Evolutionary conservation across 30 jellyfish, hydroid and myxozoan species (phyloP).

Genomic region (Sanderia malayensis): DNA sequence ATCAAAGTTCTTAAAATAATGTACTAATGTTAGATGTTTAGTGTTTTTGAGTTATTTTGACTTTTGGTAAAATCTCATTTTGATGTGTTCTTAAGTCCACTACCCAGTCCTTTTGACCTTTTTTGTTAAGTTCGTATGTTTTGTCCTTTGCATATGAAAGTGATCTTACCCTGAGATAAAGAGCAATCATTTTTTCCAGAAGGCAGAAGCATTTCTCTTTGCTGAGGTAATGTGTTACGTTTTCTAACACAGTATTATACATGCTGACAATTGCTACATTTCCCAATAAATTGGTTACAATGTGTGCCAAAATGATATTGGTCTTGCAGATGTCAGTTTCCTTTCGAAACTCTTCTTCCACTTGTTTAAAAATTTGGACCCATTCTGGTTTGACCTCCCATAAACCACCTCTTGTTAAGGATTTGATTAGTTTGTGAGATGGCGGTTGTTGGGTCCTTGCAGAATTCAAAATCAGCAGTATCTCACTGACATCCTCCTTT

Average conservation of each 20-base stretch:
- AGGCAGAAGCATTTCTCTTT: slow-evolving; percentile 7
- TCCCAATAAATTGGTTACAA: neutral
- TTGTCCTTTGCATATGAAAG: slow-evolving; percentile 6
- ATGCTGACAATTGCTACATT: slow-evolving; percentile 5
- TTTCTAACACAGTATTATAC: neutral
- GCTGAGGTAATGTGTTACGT: neutral
- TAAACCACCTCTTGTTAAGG: slow-evolving; percentile 31
- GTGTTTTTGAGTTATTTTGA: slow-evolving; percentile 1
- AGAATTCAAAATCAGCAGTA: slow-evolving; percentile 7
- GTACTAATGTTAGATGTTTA: neutral
- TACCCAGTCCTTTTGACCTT: neutral
- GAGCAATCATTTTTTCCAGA: slow-evolving; percentile 1
- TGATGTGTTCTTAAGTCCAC: neutral
- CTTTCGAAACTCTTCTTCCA: slow-evolving; percentile 33
- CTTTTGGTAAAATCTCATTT: neutral
- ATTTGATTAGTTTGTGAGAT: slow-evolving; percentile 7
- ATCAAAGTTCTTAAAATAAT: neutral
- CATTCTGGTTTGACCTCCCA: slow-evolving; percentile 25
- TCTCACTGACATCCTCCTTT: slow-evolving; percentile 1
- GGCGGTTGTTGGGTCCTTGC: slow-evolving; percentile 13
- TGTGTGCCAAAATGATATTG: neutral
- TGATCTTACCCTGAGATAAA: slow-evolving; percentile 6
- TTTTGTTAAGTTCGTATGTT: neutral
- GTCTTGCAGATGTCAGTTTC: neutral
- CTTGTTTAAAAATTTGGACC: slow-evolving; percentile 17